These are phyloP conservation scores for Pomatostomus ruficeps DNA, from an alignment of 2,113 vertebrate genomes.

Conservation along the genomic window DNA sequence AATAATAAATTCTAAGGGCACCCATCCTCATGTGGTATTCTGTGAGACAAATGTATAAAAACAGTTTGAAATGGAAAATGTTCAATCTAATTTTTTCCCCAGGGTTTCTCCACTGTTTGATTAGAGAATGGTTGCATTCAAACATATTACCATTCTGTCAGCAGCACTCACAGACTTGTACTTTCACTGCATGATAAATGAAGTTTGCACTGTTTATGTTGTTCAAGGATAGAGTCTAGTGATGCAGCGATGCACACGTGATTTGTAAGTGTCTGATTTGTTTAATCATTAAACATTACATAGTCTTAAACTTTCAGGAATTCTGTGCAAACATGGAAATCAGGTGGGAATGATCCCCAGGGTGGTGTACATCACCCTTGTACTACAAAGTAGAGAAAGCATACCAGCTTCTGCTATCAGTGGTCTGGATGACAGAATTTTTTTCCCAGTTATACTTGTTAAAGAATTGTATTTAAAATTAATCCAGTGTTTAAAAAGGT, in stretches of 20 bases:
- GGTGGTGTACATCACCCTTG: not conserved
- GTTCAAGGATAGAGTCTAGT: not conserved
- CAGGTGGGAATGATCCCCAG: not conserved
- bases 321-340: not conserved
- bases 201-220: conserved; percentile 28
- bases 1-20: not conserved
- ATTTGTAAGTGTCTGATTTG: conserved; percentile 1
- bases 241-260: not conserved
- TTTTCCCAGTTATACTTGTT: not conserved
- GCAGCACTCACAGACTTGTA: not conserved
- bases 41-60: conserved; percentile 16
- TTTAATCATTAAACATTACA: not conserved
- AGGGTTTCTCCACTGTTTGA: conserved; percentile 28
- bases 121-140: conserved; percentile 30
- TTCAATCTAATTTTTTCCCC: conserved; percentile 22
- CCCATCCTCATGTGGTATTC: not conserved
- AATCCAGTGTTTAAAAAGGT: not conserved
- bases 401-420: not conserved
- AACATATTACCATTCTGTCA: conserved; percentile 32
- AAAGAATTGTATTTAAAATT: not conserved
- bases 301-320: not conserved
- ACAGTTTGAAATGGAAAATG: conserved; percentile 40
- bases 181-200: conserved; percentile 39
- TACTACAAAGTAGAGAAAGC: not conserved
- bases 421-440: not conserved